Evolutionary conservation across 2,797 vertebrate genomes (phyloP), one percentile per base, ranked within the genome.

Genomic region (Streptopelia turtur): DNA sequence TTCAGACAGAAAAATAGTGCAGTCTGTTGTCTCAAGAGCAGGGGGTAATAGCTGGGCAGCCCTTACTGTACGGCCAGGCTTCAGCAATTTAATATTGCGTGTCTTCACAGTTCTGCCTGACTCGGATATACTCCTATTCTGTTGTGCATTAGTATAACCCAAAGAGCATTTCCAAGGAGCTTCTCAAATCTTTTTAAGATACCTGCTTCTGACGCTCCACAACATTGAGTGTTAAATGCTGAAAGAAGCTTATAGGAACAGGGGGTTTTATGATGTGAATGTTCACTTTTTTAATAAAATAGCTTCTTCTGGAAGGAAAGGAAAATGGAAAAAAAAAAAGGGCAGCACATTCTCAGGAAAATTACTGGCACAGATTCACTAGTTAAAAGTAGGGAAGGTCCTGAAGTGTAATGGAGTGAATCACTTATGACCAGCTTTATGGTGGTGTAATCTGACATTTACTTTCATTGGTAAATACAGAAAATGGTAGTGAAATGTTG

Each of bases 391-490:
- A 90, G 41, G 75, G 57, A 95, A 91, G 89, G 81, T 87, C 95
- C 84, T 91, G 93, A 95, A 95, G 72, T 87, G 61, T 95, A 92
- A 96, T 92, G 92, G 80, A 93, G 83, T 97, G 93, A 96, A 96
- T 97, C 96, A 95, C 93, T 95, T 95, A 93, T 81, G 91, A 93
- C 93, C 96, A 87, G 81, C 95, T 97, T 96, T 96, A 96, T 50
- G 88, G 83, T 93, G 83, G 91, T 93, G 84, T 96, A 95, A 95
- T 97, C 90, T 96, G 96, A 95, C 95, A 96, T 96, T 97, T 96
- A 89, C 94, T 96, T 95, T 89, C 96, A 74, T 59, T 90, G 96
- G 94, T 97, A 97, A 98, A 97, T 97, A 96, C 87, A 91, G 92
- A 96, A 97, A 97, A 93, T 86, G 84, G 89, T 92, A 93, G 91